These are phyloP conservation scores for Cephus sareptanus DNA, from an alignment of 2,888 invertebrate genomes.

Conservation along the genomic window DNA sequence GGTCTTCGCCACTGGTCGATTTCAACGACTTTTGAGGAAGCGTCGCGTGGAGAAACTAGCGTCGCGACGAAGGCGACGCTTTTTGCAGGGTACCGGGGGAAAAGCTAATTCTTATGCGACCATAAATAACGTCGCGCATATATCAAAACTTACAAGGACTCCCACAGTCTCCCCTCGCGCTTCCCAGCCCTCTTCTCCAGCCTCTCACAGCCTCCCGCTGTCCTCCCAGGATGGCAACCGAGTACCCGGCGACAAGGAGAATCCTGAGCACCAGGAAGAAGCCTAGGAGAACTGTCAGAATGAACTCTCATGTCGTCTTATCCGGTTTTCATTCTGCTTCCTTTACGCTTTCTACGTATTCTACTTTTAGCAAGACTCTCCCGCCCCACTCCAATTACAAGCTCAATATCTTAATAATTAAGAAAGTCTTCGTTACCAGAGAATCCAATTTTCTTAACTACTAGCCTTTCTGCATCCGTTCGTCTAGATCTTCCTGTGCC, in stretches of 20 bases:
- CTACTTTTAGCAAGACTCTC: neutral
- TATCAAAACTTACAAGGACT: conserved; percentile 59
- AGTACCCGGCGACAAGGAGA: no score
- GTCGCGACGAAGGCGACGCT: conserved; percentile 20
- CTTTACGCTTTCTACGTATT: neutral
- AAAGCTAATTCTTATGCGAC: conserved; percentile 62
- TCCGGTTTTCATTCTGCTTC: conserved; percentile 4
- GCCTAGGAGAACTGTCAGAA: no score
- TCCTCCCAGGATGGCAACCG: no score
- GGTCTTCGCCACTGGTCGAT: no score
- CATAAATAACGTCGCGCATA: conserved; percentile 61
- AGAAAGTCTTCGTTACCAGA: conserved; percentile 52
- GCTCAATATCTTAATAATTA: conserved; percentile 56
- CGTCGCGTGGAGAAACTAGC: no score
- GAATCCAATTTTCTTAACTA: conserved; percentile 49
- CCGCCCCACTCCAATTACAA: conserved; percentile 43
- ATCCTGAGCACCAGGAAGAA: no score
- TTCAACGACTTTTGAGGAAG: no score
- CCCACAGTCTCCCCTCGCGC: conserved; percentile 32
- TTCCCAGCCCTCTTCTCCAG: conserved; percentile 19
- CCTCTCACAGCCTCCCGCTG: neutral
- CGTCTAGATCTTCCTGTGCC: neutral
- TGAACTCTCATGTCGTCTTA: conserved; percentile 16
- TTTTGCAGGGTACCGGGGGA: conserved; percentile 34
- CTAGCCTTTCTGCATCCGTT: conserved; percentile 32